A percentile compares a stretch with the other conserved stretches of the same genome.
Evolutionary conservation across 2,797 vertebrate species (phyloP).

Genomic region (Enoplosus armatus): DNA sequence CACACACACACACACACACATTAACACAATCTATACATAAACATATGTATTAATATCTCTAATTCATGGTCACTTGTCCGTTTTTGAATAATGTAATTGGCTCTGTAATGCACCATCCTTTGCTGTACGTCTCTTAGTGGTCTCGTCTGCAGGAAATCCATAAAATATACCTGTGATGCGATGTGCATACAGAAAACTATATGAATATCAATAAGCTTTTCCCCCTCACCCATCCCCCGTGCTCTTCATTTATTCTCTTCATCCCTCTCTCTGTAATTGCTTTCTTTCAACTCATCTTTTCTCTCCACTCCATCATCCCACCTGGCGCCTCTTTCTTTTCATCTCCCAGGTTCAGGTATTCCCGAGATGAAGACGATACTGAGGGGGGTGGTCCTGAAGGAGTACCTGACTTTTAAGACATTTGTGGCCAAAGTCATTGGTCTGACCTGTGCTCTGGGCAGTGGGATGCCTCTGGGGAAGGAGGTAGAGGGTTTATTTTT

Average conservation of each 20-base stretch:
- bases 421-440: conserved; percentile 98
- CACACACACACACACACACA: conserved; percentile 2
- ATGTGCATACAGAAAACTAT: conserved; percentile 64
- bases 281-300: conserved; percentile 56
- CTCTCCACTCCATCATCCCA: conserved; percentile 51
- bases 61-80: conserved; percentile 41
- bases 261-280: conserved; percentile 65
- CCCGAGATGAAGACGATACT: conserved; percentile 99
- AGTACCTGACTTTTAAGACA: conserved; percentile 98
- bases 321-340: conserved; percentile 36
- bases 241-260: conserved; percentile 52
- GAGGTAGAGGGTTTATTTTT: conserved; percentile 85
- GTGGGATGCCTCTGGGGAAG: conserved; percentile 97
- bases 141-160: conserved; percentile 56
- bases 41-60: conserved; percentile 31
- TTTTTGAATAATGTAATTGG: conserved; percentile 62
- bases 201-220: conserved; percentile 73
- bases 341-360: conserved; percentile 93
- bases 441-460: conserved; percentile 96
- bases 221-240: conserved; percentile 9
- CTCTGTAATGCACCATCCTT: conserved; percentile 47
- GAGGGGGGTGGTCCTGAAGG: conserved; percentile 95
- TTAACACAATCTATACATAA: conserved; percentile 6
- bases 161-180: conserved; percentile 52
- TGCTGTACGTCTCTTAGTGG: conserved; percentile 21